Conservation (phyloP, 2,888 invertebrate genomes). For the Lithophane ornitopus region DNA sequence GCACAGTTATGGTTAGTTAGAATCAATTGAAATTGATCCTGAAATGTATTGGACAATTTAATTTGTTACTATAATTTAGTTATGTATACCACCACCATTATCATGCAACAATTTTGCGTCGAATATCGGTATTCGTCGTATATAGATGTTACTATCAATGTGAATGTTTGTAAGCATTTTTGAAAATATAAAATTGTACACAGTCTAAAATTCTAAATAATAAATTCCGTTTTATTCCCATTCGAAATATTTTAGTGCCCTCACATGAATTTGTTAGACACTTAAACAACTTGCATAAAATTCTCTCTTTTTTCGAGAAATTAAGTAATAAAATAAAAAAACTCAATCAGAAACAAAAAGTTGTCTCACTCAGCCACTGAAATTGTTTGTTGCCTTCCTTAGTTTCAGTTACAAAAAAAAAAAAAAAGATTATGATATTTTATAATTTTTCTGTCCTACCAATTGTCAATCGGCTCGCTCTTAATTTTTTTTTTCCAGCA, state of each 20-base stretch:
- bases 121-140: neutral
- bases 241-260: conserved; percentile 5
- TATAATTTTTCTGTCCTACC: neutral
- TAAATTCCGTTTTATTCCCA: neutral
- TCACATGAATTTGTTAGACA: conserved; percentile 12
- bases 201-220: neutral
- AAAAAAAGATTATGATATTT: neutral
- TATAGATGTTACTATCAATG: too few species aligned
- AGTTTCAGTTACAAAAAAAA: neutral
- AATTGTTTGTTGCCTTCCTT: neutral
- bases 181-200: neutral
- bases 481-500: too few species aligned
- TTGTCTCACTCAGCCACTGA: neutral
- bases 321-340: neutral
- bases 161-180: neutral
- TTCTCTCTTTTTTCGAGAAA: neutral
- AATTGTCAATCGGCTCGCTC: too few species aligned
- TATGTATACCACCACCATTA: conserved; percentile 56
- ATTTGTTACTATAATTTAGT: neutral
- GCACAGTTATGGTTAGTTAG: conserved; percentile 1
- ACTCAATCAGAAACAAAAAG: neutral
- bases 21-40: conserved; percentile 21
- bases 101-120: conserved; percentile 27
- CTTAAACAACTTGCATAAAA: conserved; percentile 25
- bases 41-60: neutral